These are phyloP conservation scores for Oophaga pumilio DNA, from an alignment of 2,113 vertebrate species.

Conservation along the genomic window DNA sequence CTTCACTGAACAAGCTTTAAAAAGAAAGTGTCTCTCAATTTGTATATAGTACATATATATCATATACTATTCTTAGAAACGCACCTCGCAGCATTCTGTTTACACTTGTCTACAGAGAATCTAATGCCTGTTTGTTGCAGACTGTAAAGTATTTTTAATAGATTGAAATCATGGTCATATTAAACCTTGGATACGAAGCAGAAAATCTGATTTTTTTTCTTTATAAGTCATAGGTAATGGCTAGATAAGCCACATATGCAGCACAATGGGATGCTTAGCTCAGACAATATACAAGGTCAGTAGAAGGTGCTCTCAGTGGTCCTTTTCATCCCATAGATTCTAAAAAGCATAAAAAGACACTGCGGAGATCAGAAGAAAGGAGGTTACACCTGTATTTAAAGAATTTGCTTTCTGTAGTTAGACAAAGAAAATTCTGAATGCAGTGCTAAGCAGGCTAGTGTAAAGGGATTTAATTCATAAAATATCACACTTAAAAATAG, in stretches of 20 bases:
- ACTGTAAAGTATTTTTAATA: background rate
- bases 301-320: constrained; percentile 18
- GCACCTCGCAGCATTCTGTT: background rate
- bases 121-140: background rate
- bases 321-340: constrained; percentile 16
- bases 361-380: constrained; percentile 35
- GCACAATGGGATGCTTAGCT: constrained; percentile 8
- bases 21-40: no score
- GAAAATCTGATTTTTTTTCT: background rate
- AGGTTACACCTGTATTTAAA: constrained; percentile 44
- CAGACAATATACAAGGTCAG: constrained; percentile 32
- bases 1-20: no score
- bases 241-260: constrained; percentile 5
- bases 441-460: constrained; percentile 27
- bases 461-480: constrained; percentile 22
- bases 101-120: no score
- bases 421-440: constrained; percentile 31
- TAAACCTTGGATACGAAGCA: background rate
- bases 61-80: background rate
- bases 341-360: constrained; percentile 33
- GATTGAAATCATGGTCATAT: background rate
- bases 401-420: constrained; percentile 15
- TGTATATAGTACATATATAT: no score
- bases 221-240: constrained; percentile 22
- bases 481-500: background rate